Percentiles rank a stretch among this genome's conserved stretches.
Conservation (phyloP, 35 echinoderm and acorn worm genomes). For the Ophioderma brevispina region DNA sequence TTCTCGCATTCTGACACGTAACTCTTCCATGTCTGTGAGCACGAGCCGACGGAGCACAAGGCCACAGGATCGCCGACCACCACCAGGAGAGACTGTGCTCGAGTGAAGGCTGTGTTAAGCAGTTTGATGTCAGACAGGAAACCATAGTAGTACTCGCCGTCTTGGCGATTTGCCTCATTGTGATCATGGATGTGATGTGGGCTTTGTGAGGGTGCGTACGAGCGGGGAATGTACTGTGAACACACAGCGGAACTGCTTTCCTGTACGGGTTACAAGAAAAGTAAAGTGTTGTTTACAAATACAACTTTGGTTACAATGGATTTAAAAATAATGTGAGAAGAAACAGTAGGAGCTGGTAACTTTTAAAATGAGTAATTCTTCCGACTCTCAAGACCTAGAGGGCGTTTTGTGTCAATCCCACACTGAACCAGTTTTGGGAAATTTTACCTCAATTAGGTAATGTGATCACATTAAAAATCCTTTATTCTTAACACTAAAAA, state of each 20-base stretch:
- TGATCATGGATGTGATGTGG: slow-evolving; percentile 62
- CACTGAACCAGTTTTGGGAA: no score
- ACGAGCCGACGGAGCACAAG: slow-evolving; percentile 84
- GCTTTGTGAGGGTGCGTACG: slow-evolving; percentile 53
- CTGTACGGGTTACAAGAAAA: slow-evolving; percentile 31
- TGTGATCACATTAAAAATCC: no score
- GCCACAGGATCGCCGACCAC: slow-evolving; percentile 86
- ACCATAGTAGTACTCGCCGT: slow-evolving; percentile 74
- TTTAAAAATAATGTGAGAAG: no score
- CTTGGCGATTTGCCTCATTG: slow-evolving; percentile 12
- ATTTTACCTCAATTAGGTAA: no score
- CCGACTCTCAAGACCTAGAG: no score
- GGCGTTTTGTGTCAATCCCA: no score
- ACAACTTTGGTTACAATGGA: no score
- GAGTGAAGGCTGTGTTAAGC: slow-evolving; percentile 88
- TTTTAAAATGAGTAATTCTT: no score
- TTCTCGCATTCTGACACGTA: slow-evolving; percentile 81
- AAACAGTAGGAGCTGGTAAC: no score
- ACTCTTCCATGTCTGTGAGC: slow-evolving; percentile 75
- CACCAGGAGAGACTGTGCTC: slow-evolving; percentile 77
- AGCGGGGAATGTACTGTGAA: slow-evolving; percentile 83
- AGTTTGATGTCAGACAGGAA: slow-evolving; percentile 84
- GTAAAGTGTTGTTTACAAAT: no score
- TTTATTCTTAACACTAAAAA: no score
- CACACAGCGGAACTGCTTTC: slow-evolving; percentile 88